Evolutionary conservation across 2,113 vertebrate species (phyloP).

Genomic region (Phalacrocorax pelagicus): DNA sequence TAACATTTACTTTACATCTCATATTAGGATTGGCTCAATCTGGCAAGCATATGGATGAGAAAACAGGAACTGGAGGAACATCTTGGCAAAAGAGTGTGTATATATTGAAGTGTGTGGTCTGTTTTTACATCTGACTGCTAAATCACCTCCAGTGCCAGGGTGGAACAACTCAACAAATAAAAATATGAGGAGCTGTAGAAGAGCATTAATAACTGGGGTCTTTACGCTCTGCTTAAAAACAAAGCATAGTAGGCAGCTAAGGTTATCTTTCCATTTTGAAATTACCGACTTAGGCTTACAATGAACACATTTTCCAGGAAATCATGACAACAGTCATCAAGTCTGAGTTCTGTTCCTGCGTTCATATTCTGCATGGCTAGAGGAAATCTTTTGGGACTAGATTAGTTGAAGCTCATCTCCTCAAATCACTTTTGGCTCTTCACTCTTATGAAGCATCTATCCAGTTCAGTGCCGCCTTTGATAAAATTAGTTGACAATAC

Average conservation of each 20-base stretch:
- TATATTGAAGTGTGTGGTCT: constrained; percentile 18
- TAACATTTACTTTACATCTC: constrained; percentile 5
- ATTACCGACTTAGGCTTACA: background rate
- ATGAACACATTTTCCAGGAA: background rate
- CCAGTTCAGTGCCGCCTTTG: background rate
- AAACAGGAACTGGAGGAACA: constrained; percentile 28
- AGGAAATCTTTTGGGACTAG: background rate
- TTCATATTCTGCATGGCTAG: background rate
- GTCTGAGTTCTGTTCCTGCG: background rate
- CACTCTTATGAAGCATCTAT: background rate
- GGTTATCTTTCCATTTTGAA: background rate
- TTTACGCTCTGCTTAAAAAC: background rate
- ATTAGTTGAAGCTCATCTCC: background rate
- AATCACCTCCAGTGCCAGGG: background rate
- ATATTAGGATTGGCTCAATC: background rate
- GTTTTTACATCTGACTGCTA: constrained; percentile 9
- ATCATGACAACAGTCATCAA: background rate
- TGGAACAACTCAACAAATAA: background rate
- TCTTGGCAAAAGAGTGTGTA: background rate
- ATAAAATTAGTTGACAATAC: background rate
- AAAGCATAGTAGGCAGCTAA: background rate
- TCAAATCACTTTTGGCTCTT: background rate
- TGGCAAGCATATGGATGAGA: constrained; percentile 39
- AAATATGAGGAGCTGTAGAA: background rate
- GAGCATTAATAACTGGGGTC: background rate